These are phyloP conservation scores for Ylistrum balloti DNA, from an alignment of 1,140 invertebrate species.

Conservation along the genomic window DNA sequence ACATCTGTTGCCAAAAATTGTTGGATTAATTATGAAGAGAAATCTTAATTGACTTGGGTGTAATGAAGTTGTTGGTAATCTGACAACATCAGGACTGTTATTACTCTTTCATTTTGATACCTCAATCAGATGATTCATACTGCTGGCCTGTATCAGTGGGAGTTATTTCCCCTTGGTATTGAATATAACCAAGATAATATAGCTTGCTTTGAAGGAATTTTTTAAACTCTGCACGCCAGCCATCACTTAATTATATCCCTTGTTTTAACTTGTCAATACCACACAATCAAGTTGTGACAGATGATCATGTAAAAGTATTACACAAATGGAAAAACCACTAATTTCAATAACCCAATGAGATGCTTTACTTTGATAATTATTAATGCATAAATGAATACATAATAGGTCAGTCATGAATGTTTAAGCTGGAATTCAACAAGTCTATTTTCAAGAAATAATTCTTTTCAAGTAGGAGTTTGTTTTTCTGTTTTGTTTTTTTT, in stretches of 20 bases:
- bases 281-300: not conserved
- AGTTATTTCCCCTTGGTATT: slow-evolving; percentile 26
- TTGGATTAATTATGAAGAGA: not conserved
- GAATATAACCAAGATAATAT: slow-evolving; percentile 13
- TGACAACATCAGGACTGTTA: not conserved
- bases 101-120: not conserved
- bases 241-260: slow-evolving; percentile 2
- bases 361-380: slow-evolving; percentile 28
- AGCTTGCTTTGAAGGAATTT: not conserved
- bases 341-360: not conserved
- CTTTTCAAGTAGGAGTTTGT: not conserved
- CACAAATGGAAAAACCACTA: not conserved
- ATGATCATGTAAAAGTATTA: not conserved
- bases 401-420: not conserved
- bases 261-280: not conserved
- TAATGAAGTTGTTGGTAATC: not conserved
- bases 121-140: not conserved
- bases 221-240: slow-evolving; percentile 11
- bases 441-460: not conserved
- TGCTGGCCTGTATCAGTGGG: not conserved
- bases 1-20: not conserved
- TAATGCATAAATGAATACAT: slow-evolving; percentile 36
- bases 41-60: not conserved
- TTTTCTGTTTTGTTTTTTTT: not conserved
- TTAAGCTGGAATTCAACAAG: not conserved